phyloP scores from a whole-genome alignment of 1,140 invertebrate species.

The Heliconius hermathena region DNA sequence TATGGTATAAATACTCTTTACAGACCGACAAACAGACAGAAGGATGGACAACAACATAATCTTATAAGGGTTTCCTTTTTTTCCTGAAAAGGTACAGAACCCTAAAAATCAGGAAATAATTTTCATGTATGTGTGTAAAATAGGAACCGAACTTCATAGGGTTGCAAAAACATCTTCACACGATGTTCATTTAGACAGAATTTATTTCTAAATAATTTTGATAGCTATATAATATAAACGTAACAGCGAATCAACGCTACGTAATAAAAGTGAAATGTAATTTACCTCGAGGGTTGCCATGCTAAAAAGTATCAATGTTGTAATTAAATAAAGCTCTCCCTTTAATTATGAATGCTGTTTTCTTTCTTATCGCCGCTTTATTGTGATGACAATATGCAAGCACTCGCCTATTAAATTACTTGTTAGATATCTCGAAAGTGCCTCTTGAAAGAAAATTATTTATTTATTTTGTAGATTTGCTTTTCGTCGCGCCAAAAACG shows the following conservation, averaged over 20 bases:
- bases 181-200: not conserved
- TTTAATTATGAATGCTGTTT: slow-evolving; percentile 71
- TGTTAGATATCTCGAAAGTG: slow-evolving; percentile 44
- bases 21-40: too few species aligned
- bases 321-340: slow-evolving; percentile 61
- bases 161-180: too few species aligned
- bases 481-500: slow-evolving; percentile 16
- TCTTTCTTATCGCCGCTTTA: slow-evolving; percentile 72
- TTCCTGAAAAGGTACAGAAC: too few species aligned
- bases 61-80: too few species aligned
- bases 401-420: slow-evolving; percentile 72
- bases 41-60: too few species aligned
- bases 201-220: not conserved
- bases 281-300: slow-evolving; percentile 17
- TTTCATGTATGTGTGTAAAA: too few species aligned
- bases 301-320: slow-evolving; percentile 43
- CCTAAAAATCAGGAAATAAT: too few species aligned
- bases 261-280: slow-evolving; percentile 5
- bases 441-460: slow-evolving; percentile 30
- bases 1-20: too few species aligned
- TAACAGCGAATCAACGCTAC: not conserved
- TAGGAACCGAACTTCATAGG: too few species aligned
- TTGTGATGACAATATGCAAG: slow-evolving; percentile 72
- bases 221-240: not conserved
- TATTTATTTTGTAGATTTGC: slow-evolving; percentile 24